These are phyloP conservation scores for Equus przewalskii DNA, from an alignment of 2,113 vertebrate genomes.

Conservation along the genomic window DNA sequence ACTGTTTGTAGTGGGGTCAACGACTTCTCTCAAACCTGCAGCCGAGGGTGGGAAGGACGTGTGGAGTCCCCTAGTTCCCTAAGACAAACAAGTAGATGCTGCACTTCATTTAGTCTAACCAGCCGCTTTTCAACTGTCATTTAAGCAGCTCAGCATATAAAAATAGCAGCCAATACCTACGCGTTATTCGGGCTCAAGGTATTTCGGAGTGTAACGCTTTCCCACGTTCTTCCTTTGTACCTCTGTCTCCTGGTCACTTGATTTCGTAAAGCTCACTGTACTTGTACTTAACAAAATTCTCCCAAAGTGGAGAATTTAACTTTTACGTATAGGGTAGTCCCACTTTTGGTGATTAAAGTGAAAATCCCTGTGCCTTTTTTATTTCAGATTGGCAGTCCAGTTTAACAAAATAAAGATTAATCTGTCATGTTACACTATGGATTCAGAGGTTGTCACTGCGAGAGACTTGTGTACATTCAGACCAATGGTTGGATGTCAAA, in stretches of 20 bases:
- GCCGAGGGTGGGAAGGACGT: not conserved
- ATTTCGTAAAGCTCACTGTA: slow-evolving; percentile 5
- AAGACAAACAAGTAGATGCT: too few species aligned
- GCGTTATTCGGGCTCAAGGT: not conserved
- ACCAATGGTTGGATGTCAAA: not conserved
- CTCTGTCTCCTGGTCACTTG: not conserved
- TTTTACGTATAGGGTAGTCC: not conserved
- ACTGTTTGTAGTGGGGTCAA: not conserved
- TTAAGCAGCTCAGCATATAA: not conserved
- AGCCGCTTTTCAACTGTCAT: not conserved
- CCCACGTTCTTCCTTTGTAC: not conserved
- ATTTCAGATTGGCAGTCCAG: slow-evolving; percentile 20
- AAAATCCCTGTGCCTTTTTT: not conserved
- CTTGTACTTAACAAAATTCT: not conserved
- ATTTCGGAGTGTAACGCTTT: not conserved
- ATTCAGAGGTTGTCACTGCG: not conserved
- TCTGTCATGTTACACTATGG: not conserved
- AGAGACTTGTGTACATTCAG: not conserved
- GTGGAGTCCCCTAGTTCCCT: fast-evolving
- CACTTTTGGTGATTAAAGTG: not conserved
- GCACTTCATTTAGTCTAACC: not conserved
- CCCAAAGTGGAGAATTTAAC: not conserved
- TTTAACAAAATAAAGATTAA: slow-evolving; percentile 11
- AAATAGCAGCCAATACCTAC: not conserved
- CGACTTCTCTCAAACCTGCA: not conserved